Evolutionary conservation across 2,888 invertebrate species (phyloP), one percentile per base, ranked within the genome.

Genomic region (Aleiodes alternator): DNA sequence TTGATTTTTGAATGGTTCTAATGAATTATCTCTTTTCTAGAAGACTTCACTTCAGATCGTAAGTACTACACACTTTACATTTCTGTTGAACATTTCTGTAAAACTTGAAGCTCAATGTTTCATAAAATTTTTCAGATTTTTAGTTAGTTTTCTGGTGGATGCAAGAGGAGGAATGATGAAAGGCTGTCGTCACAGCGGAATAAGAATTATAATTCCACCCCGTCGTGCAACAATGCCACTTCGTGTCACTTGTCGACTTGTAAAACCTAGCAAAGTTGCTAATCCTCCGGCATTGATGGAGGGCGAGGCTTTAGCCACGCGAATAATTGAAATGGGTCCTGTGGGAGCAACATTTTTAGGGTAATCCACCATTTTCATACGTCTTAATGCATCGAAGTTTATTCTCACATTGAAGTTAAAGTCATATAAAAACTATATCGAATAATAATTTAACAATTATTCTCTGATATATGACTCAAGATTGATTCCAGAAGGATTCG

Each of bases 101-200:
- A 31, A 55, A 48, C 55, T 53, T 14, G 43, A 43, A 43, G 3
- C 43, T 43, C 43, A 43, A 43, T 43, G 43, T 11, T 43, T 3
- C 11, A 11, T 43, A 11, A 34, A 34, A 43, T 43, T 76, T 80
- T 79, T 16, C 53, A 97, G 96, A 86, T 99, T 99, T 92, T 93
- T 99, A 90, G 99, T 99, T 85, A 99, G 98, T 82, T 99, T 99
- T 91, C 94, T 99, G 92, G 99, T 99, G 83, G 99, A 99, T 89
- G 99, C 99, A 0, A 94, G 99, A 14, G 99, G 99, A 23, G 99
- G 99, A 7, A 98, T 99, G 23, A 99, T 99, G 99, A 94, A 98
- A 82, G 99, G 99, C 16, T 99, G 98, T 90, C 94, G 99, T 6
- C 98, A 99, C 87, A 98, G 98, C 38, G 99, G 99, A 0, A 97